phyloP scores from a whole-genome alignment of 2,888 invertebrate genomes.

The Eremobia ochroleuca region DNA sequence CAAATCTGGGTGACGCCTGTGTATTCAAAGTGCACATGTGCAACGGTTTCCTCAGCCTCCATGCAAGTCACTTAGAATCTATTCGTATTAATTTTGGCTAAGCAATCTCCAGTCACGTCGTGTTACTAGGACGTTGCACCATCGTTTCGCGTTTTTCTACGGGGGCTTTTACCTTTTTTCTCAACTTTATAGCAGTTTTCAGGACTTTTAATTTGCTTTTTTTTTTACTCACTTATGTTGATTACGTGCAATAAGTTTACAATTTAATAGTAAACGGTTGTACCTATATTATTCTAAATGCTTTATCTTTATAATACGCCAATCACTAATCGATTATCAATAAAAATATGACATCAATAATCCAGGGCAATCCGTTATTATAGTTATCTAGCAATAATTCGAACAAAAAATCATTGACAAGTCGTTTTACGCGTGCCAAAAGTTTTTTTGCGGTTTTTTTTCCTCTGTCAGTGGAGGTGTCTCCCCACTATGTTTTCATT shows the following conservation, averaged over 20 bases:
- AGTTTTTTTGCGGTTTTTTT: constrained; percentile 58
- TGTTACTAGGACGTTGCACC: too few species aligned
- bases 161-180: neutral
- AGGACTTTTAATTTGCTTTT: neutral
- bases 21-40: neutral
- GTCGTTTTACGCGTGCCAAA: constrained; percentile 69
- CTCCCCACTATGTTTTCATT: constrained; percentile 78
- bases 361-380: constrained; percentile 73
- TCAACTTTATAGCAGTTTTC: neutral
- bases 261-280: neutral
- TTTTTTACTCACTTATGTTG: too few species aligned
- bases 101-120: too few species aligned
- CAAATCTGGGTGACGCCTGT: too few species aligned
- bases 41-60: too few species aligned
- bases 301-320: neutral
- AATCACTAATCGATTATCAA: constrained; percentile 26
- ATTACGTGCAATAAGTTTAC: neutral
- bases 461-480: constrained; percentile 43
- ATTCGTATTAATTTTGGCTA: neutral
- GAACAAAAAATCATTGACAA: constrained; percentile 69
- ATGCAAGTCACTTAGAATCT: neutral
- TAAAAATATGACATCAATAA: constrained; percentile 38
- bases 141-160: neutral
- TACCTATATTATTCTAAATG: neutral
- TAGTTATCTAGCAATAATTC: constrained; percentile 41